Percentiles rank a stretch among this genome's conserved stretches.
Evolutionary conservation across 2,113 vertebrate species (phyloP).

Genomic region (Calidris pugnax): DNA sequence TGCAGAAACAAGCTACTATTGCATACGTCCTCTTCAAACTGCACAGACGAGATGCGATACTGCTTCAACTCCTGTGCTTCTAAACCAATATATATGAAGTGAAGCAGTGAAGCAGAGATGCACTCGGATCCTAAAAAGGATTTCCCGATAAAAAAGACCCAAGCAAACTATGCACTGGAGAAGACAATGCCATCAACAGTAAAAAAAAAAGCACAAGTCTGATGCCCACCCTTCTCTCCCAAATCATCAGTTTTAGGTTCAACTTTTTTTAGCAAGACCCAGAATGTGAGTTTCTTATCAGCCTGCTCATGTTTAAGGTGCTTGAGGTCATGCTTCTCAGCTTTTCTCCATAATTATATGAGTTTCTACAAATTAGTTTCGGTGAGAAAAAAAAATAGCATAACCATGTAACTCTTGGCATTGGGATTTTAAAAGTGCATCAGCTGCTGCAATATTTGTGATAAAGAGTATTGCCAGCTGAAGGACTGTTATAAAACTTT

Average conservation of each 20-base stretch:
- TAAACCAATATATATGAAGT: fast-evolving
- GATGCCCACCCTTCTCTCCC: background rate
- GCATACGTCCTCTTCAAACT: background rate
- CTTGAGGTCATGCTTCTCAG: background rate
- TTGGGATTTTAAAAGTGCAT: background rate
- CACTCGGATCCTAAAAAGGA: background rate
- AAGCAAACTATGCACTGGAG: background rate
- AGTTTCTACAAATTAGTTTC: background rate
- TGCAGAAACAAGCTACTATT: background rate
- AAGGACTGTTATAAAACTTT: background rate
- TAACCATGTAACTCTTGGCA: background rate
- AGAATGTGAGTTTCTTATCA: background rate
- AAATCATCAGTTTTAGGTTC: background rate
- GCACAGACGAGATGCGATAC: fast-evolving
- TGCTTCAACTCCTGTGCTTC: background rate
- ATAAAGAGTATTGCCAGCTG: background rate
- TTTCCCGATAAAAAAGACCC: background rate
- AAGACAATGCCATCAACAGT: background rate
- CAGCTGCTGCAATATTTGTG: background rate
- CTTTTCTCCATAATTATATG: background rate
- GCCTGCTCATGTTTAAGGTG: background rate
- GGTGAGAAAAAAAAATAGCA: background rate
- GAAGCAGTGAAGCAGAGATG: background rate
- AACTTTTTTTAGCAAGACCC: background rate
- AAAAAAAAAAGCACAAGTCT: background rate